Conservation (phyloP, 2,113 vertebrate species). For the Gasterosteus nipponicus region DNA sequence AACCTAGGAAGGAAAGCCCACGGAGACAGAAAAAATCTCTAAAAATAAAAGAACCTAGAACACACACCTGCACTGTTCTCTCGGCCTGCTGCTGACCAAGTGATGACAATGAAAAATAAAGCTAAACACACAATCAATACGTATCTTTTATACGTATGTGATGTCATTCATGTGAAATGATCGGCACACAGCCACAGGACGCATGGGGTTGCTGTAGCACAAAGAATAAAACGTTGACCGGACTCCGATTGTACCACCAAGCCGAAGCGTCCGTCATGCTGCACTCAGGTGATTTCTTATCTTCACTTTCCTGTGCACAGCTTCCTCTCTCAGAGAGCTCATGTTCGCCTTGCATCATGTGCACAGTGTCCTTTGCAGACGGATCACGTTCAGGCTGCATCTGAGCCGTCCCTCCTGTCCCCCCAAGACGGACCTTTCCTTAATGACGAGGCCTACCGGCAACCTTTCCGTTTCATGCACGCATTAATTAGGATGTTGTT, state of each 20-base stretch:
- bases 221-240: slow-evolving; percentile 9
- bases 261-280: slow-evolving; percentile 16
- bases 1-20: slow-evolving; percentile 22
- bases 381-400: slow-evolving; percentile 14
- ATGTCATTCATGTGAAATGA: neutral
- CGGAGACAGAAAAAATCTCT: neutral
- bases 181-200: neutral
- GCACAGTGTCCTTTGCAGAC: slow-evolving; percentile 9
- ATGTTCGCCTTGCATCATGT: slow-evolving; percentile 10
- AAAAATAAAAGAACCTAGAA: slow-evolving; percentile 34
- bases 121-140: slow-evolving; percentile 1
- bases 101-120: slow-evolving; percentile 22
- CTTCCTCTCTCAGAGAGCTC: slow-evolving; percentile 17
- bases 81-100: slow-evolving; percentile 3
- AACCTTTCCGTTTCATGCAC: slow-evolving; percentile 10
- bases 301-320: slow-evolving; percentile 10
- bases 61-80: slow-evolving; percentile 14
- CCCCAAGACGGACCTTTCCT: neutral
- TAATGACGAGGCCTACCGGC: slow-evolving; percentile 2
- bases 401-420: neutral
- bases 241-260: neutral
- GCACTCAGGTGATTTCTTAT: slow-evolving; percentile 26
- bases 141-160: neutral
- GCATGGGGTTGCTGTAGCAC: neutral
- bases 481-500: slow-evolving; percentile 49